These are phyloP conservation scores for Pterocles gutturalis DNA, from an alignment of 2,113 vertebrate genomes.

Conservation along the genomic window DNA sequence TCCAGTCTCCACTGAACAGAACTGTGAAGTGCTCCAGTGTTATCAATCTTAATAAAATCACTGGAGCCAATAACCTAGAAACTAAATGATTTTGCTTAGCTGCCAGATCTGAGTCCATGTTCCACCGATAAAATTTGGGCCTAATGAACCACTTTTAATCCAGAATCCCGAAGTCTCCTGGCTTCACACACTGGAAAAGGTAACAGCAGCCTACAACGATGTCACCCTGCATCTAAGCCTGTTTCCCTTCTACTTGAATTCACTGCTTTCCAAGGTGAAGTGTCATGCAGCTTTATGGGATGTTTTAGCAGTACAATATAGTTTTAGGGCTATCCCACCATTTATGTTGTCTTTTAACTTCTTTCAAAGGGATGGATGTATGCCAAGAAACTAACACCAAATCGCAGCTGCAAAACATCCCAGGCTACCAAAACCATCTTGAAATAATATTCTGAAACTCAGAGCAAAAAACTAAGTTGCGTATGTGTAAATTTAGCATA, in stretches of 20 bases:
- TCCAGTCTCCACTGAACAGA: background rate
- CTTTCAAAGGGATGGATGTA: background rate
- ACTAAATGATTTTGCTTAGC: background rate
- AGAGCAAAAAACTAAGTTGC: background rate
- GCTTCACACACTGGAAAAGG: background rate
- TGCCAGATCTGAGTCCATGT: constrained; percentile 7
- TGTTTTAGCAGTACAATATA: background rate
- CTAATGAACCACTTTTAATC: background rate
- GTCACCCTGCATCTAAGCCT: background rate
- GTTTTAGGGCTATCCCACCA: background rate
- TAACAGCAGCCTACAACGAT: background rate
- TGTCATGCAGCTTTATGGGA: background rate
- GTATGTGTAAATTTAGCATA: background rate
- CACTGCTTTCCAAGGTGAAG: background rate
- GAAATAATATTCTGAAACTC: background rate
- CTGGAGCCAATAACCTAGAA: constrained; percentile 10
- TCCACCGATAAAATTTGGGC: background rate
- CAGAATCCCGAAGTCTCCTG: background rate
- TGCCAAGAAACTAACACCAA: background rate
- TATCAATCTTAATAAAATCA: constrained; percentile 50
- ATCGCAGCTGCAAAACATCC: background rate
- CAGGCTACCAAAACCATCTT: background rate
- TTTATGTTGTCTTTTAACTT: background rate
- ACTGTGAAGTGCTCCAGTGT: background rate
- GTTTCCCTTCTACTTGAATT: background rate